These are phyloP conservation scores for Dryoscopus gambensis DNA, from an alignment of 2,113 vertebrate species.

Conservation along the genomic window DNA sequence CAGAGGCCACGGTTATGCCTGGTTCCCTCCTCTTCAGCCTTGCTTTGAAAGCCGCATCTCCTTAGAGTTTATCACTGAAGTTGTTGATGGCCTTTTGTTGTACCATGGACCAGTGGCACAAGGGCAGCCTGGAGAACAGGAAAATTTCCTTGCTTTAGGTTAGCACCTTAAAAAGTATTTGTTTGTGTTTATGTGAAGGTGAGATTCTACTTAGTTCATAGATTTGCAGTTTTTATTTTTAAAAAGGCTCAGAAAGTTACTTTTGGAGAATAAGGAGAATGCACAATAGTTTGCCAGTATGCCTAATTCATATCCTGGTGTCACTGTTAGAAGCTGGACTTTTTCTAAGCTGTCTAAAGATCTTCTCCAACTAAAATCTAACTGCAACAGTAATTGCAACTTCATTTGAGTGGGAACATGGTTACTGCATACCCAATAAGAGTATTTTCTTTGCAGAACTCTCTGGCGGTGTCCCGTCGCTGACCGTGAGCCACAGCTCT, in stretches of 20 bases:
- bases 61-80: slow-evolving; percentile 84
- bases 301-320: neutral
- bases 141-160: slow-evolving; percentile 86
- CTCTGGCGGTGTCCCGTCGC: slow-evolving; percentile 72
- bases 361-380: neutral
- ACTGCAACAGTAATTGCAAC: neutral
- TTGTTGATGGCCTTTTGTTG: slow-evolving; percentile 77
- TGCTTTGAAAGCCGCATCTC: slow-evolving; percentile 85
- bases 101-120: slow-evolving; percentile 78
- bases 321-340: neutral
- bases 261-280: neutral
- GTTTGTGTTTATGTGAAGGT: neutral
- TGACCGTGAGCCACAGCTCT: slow-evolving; percentile 83
- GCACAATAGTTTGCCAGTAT: neutral
- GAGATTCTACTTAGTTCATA: neutral
- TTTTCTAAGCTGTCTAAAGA: neutral
- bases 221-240: neutral
- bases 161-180: neutral
- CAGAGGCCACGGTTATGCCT: slow-evolving; percentile 81
- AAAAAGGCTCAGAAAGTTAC: neutral
- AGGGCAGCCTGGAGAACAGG: slow-evolving; percentile 59
- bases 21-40: slow-evolving; percentile 83
- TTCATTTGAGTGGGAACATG: neutral
- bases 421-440: neutral
- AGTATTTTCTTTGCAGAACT: slow-evolving; percentile 73